Evolutionary conservation across 2,113 vertebrate species (phyloP), one percentile per base, ranked within the genome.

Genomic region (Poeciliopsis retropinna): DNA sequence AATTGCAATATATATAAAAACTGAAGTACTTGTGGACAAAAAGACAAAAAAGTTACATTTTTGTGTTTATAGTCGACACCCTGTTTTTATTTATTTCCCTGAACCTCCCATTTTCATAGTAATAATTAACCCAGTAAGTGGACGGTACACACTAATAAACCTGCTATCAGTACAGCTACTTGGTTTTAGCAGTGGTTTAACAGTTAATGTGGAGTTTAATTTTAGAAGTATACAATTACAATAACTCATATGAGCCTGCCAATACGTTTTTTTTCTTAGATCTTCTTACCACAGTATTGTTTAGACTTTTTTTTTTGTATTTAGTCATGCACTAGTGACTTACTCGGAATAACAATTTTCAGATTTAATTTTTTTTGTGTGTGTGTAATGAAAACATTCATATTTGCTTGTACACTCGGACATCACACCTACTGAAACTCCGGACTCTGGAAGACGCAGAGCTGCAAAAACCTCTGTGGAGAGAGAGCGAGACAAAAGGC

Each of bases 371-470:
- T 41, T 39, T 3, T 41, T 41, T 41, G 15, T 41, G 0, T 15
- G 75, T 73, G 29, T 92, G 83, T 91, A 72, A 72, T 89, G 84
- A 83, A 87, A 87, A 82, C 78, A 84, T 78, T 69, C 60, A 47
- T 85, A 60, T 92, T 76, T 88, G 73, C 54, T 80, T 75, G 37
- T 71, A 34, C 67, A 67, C 85, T 82, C 87, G 80, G 84, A 80
- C 85, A 34, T 70, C 81, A 32, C 73, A 65, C 75, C 83, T 81
- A n/a, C 86, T 76, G 72, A 84, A 65, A 70, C 75, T 69, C 34
- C 80, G 93, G 92, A 95, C 91, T 91, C 80, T 79, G 2, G 78
- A 80, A 89, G 88, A 84, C 79, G 92, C 83, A 74, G 80, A 82
- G 87, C 81, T 67, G 60, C 66, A 67, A 92, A 93, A 92, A 93